Conservation (phyloP, 2,888 invertebrate species). For the Acanthopleura granulata region DNA sequence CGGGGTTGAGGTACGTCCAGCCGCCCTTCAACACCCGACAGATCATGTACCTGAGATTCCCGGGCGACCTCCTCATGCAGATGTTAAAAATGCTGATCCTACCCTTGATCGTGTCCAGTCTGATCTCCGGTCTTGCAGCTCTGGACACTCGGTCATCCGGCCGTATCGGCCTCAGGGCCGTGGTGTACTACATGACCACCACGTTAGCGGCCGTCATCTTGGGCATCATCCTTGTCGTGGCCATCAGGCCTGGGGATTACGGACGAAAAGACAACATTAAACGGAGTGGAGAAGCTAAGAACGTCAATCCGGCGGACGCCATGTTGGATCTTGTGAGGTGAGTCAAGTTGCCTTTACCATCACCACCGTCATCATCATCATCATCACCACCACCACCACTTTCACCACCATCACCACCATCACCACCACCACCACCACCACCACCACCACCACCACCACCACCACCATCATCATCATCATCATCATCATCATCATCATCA, state of each 20-base stretch:
- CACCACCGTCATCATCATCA: too few relatives aligned
- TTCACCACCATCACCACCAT: too few relatives aligned
- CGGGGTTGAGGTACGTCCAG: constrained; percentile 71
- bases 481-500: too few relatives aligned
- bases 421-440: too few relatives aligned
- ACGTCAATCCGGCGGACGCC: constrained; percentile 45
- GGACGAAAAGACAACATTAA: constrained; percentile 32
- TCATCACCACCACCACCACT: too few relatives aligned
- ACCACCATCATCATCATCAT: too few relatives aligned
- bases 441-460: too few relatives aligned
- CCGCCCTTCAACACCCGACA: constrained; percentile 77
- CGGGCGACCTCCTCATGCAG: constrained; percentile 78
- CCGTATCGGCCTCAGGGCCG: constrained; percentile 87
- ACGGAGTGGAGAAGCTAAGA: constrained; percentile 33
- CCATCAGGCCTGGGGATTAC: constrained; percentile 82
- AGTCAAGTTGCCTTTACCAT: neutral
- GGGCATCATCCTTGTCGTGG: constrained; percentile 88
- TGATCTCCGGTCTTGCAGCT: constrained; percentile 82
- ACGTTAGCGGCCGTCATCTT: constrained; percentile 92
- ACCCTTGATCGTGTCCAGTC: constrained; percentile 77
- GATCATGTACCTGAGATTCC: constrained; percentile 76
- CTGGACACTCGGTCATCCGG: constrained; percentile 90
- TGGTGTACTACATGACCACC: constrained; percentile 91
- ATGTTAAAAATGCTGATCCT: constrained; percentile 79
- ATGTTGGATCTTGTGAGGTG: constrained; percentile 55